Evolutionary conservation across 1,140 invertebrate genomes (phyloP).

Genomic region (Drosophila chauvacae): DNA sequence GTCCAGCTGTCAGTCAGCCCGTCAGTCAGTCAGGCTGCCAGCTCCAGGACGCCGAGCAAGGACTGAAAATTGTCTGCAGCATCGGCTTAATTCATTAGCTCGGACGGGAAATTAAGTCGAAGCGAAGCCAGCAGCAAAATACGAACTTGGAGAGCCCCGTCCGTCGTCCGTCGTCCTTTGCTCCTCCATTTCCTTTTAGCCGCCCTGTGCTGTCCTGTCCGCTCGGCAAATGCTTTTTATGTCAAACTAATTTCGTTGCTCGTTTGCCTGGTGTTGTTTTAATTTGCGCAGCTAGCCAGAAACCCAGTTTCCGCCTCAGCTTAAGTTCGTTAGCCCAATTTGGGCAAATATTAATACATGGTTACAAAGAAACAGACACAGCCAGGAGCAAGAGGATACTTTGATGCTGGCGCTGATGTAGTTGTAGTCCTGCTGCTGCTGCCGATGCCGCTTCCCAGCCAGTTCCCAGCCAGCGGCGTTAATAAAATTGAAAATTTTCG

Average conservation of each 20-base stretch:
- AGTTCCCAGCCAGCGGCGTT: constrained; percentile 32
- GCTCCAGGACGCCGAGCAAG: constrained; percentile 33
- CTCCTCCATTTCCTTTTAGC: neutral
- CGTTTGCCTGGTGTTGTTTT: constrained; percentile 78
- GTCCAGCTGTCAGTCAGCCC: constrained; percentile 28
- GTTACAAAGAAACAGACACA: constrained; percentile 60
- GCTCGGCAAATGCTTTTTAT: constrained; percentile 65
- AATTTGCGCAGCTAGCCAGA: constrained; percentile 67
- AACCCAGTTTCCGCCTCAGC: constrained; percentile 49
- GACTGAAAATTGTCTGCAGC: constrained; percentile 57
- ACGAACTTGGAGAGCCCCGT: neutral
- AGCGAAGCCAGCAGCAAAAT: constrained; percentile 5
- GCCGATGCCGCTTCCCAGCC: constrained; percentile 6
- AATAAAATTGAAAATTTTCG: constrained; percentile 76
- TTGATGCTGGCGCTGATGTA: constrained; percentile 3
- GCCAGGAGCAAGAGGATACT: constrained; percentile 18
- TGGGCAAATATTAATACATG: constrained; percentile 79
- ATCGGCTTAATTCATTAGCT: constrained; percentile 74
- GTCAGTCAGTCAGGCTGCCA: constrained; percentile 3
- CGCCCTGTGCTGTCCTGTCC: constrained; percentile 9
- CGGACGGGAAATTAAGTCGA: constrained; percentile 29
- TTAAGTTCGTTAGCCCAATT: constrained; percentile 82
- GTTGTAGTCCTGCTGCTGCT: constrained; percentile 1
- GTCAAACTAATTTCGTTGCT: constrained; percentile 80
- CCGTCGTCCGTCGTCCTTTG: neutral